Base-by-base conservation (phyloP, 2,888 invertebrate genomes). In the Pherbina coryleti region DNA sequence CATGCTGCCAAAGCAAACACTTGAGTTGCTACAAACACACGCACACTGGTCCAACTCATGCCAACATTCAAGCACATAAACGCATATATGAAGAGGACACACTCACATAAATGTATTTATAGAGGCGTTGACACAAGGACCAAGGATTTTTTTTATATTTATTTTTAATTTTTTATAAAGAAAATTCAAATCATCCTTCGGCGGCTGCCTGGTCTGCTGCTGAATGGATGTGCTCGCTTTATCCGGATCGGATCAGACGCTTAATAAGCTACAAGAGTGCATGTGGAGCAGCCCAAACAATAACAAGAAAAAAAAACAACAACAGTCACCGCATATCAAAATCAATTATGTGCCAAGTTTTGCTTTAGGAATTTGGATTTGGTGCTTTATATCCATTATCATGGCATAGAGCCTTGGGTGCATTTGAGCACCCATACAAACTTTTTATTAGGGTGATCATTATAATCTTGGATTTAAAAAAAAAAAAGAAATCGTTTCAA, bases 351-450 rank as follows among this genome's bases (percentile, higher is more conserved):
- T 31, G 44, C 44, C n/a, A 22, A 28, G 44, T 22, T 73, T 73
- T 73, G 37, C 73, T 34, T 62, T 49, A 25, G 9, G 72, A 60
- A 72, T 72, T 72, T 57, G 57, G 60, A 60, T 73, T 62, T 22
- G 44, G 31, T 17, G 3, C 60, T 2, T 31, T n/a, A 14, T 22
- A 7, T 57, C 72, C 72, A 72, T 72, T 72, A 72, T 9, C 72
- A 9, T 55, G 9, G 22, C 5, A 60, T 31, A 1, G 19, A 67
- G 44, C 44, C 44, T 44, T 17, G 11, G 67, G 49, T 22, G 34
- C 44, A 37, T 31, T 66, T 34, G 5, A 31, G n/a, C 3, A 11
- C 22, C 5, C 17, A 4, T 53, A 37, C 37, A 37, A 5, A 31
- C 31, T 3, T 31, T n/a, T 3, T 37, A 7, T 37, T 37, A 37